These are phyloP conservation scores for Anabas testudineus DNA, from an alignment of 2,797 vertebrate genomes.

Conservation along the genomic window DNA sequence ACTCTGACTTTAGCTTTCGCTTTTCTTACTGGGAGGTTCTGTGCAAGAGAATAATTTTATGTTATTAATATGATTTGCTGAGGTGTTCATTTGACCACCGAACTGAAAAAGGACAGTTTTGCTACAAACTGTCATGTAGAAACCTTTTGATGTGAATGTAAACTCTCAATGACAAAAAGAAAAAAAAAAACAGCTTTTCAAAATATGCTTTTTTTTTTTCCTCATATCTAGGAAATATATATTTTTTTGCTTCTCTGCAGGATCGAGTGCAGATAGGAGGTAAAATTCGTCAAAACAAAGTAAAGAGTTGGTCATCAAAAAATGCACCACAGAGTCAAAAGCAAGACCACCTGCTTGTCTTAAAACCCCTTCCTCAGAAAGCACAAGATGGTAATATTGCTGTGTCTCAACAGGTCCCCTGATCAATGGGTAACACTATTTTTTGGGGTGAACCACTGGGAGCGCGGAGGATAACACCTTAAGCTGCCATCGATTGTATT, in stretches of 20 bases:
- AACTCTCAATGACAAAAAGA: constrained; percentile 79
- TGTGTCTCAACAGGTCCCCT: constrained; percentile 82
- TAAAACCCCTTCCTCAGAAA: constrained; percentile 74
- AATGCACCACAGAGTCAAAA: constrained; percentile 85
- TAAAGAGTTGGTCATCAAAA: constrained; percentile 84
- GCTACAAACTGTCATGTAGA: constrained; percentile 87
- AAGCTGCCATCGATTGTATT: constrained; percentile 87
- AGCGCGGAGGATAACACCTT: constrained; percentile 79
- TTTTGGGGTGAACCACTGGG: constrained; percentile 79
- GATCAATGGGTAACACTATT: constrained; percentile 77
- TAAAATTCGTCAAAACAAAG: constrained; percentile 67
- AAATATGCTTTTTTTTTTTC: constrained; percentile 49
- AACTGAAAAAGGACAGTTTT: constrained; percentile 81
- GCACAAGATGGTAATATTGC: constrained; percentile 89
- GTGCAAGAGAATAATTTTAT: constrained; percentile 86
- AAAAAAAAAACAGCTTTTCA: constrained; percentile 52
- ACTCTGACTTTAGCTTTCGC: constrained; percentile 27
- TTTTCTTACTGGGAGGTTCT: constrained; percentile 84
- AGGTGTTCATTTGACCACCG: constrained; percentile 83
- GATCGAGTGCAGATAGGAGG: constrained; percentile 81
- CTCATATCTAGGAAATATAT: constrained; percentile 31
- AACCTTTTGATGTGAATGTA: constrained; percentile 84
- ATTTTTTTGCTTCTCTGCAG: constrained; percentile 73
- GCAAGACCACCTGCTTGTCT: constrained; percentile 77
- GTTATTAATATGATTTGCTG: constrained; percentile 71